A percentile compares a stretch with the other conserved stretches of the same genome.
Conservation (phyloP, 2,888 invertebrate species). For the Rhorus exstirpatorius region DNA sequence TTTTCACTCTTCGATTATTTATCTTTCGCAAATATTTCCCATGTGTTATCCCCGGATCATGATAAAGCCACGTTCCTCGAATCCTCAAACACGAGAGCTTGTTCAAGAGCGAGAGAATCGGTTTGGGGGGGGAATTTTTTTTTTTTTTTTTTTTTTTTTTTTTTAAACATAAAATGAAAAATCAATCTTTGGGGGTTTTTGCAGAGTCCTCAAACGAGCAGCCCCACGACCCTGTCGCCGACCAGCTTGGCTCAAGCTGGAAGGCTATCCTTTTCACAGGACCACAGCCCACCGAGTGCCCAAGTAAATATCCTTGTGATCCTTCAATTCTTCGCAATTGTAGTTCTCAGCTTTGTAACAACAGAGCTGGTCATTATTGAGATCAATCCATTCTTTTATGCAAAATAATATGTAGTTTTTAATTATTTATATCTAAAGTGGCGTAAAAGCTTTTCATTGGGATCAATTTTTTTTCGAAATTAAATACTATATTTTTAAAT, state of each 20-base stretch:
- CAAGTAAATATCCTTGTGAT: conserved; percentile 85
- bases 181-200: conserved; percentile 80
- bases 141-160: neutral
- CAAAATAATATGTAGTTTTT: too few relatives aligned
- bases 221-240: conserved; percentile 91
- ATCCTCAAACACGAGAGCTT: neutral
- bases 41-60: neutral
- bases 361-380: conserved; percentile 26
- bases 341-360: conserved; percentile 50
- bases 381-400: neutral
- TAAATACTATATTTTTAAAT: conserved; percentile 1
- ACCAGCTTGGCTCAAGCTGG: conserved; percentile 88
- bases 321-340: conserved; percentile 61
- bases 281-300: conserved; percentile 84
- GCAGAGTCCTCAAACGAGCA: conserved; percentile 90
- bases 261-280: conserved; percentile 85
- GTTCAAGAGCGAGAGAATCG: neutral
- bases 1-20: conserved; percentile 54
- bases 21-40: conserved; percentile 44
- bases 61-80: neutral
- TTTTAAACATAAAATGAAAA: neutral
- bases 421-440: too few relatives aligned
- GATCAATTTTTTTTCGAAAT: neutral
- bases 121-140: too few relatives aligned
- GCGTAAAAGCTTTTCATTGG: too few relatives aligned